phyloP scores from a whole-genome alignment of 1,140 invertebrate genomes.

The Macrosteles quadrilineatus region DNA sequence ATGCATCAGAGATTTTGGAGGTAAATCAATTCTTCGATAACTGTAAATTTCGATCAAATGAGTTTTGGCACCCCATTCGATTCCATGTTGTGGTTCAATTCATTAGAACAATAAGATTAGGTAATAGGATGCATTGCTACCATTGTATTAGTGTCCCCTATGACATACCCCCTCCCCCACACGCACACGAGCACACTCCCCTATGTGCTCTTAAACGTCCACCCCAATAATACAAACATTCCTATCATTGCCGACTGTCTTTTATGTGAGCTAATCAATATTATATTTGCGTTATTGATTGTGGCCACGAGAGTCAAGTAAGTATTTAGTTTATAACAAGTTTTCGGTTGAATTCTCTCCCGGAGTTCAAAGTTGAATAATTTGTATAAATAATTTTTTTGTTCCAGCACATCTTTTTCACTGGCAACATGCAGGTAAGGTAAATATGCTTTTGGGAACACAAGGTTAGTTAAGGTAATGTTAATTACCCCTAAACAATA shows the following conservation, averaged over 20 bases:
- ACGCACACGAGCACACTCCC: not conserved
- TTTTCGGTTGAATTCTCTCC: too few relatives aligned
- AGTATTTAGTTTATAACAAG: too few relatives aligned
- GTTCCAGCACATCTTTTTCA: too few relatives aligned
- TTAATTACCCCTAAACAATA: too few relatives aligned
- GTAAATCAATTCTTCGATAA: not conserved
- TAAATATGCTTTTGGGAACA: too few relatives aligned
- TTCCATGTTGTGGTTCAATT: slow-evolving; percentile 8
- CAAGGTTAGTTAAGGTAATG: too few relatives aligned
- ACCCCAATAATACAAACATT: slow-evolving; percentile 9
- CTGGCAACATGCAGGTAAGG: too few relatives aligned
- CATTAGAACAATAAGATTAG: slow-evolving; percentile 13
- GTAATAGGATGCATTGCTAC: slow-evolving; percentile 20
- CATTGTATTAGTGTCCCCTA: not conserved
- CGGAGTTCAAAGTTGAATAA: too few relatives aligned
- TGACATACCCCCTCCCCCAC: not conserved
- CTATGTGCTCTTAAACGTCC: not conserved
- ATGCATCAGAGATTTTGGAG: not conserved
- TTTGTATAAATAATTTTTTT: too few relatives aligned
- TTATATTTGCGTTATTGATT: too few relatives aligned
- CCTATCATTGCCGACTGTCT: not conserved
- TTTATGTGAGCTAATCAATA: not conserved
- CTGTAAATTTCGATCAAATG: not conserved
- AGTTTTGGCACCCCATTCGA: not conserved
- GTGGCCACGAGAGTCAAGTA: too few relatives aligned